A percentile compares a stretch with the other conserved stretches of the same genome.
Evolutionary conservation across 2,888 invertebrate species (phyloP).

Genomic region (Epiperipatus broadwayi): DNA sequence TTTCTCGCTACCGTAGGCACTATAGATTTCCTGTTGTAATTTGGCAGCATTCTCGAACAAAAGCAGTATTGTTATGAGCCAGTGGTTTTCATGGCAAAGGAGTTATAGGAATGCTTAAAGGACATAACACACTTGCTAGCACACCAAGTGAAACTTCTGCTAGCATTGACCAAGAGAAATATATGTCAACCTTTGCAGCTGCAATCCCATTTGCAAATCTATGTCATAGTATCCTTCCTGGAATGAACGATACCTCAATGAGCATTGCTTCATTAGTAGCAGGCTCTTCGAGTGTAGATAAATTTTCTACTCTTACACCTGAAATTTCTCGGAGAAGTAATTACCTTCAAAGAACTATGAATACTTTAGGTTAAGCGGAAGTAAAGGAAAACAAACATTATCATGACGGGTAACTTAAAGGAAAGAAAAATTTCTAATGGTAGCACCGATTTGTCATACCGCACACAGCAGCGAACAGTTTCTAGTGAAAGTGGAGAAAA

Average conservation of each 20-base stretch:
- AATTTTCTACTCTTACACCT: constrained; percentile 35
- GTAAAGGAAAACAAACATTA: constrained; percentile 37
- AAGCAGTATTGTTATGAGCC: constrained; percentile 57
- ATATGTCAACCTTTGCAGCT: constrained; percentile 25
- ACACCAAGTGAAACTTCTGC: constrained; percentile 18
- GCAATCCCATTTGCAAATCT: constrained; percentile 41
- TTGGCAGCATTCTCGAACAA: constrained; percentile 74
- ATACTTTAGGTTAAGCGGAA: constrained; percentile 44
- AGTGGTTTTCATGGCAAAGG: constrained; percentile 63
- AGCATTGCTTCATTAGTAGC: constrained; percentile 63
- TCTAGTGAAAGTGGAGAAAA: constrained; percentile 24
- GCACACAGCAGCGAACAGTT: constrained; percentile 20
- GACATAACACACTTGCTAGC: too few species aligned
- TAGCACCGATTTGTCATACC: too few species aligned
- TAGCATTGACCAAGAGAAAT: constrained; percentile 28
- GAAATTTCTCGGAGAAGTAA: constrained; percentile 44
- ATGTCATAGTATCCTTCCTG: constrained; percentile 35
- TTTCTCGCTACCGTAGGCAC: constrained; percentile 71
- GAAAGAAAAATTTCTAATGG: too few species aligned
- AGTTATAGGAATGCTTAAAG: constrained; percentile 30
- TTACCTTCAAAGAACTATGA: constrained; percentile 55
- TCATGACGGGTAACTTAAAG: constrained; percentile 25
- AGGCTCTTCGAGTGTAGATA: constrained; percentile 32
- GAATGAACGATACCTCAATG: constrained; percentile 60
- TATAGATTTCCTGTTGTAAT: constrained; percentile 66